Base-by-base conservation (phyloP, 1,140 invertebrate species). In the Aphelenchoides avenae region DNA sequence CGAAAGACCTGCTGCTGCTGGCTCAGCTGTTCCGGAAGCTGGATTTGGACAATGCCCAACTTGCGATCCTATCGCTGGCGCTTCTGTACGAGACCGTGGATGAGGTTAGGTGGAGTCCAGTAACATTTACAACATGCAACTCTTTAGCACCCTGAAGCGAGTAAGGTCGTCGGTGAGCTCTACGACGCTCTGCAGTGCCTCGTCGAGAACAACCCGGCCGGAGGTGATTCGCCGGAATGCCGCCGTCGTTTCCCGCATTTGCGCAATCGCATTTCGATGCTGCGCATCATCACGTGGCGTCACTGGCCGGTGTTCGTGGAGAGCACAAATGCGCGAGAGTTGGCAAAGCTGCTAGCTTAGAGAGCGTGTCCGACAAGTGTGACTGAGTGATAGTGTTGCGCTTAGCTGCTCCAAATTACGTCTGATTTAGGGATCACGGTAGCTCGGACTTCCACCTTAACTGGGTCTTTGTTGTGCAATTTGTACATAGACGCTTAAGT, bases 271-370 rank as follows among this genome's bases (percentile, higher is more conserved):
- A 18, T 51, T 18, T 31, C 48, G 22, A 31, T 46, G 22, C n/a
- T 51, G 15, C n/a, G 48, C 5, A 46, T 46, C 18, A 48, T 4
- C 30, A 46, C 48, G 40, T 46, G 48, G n/a, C 20, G 48, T 13
- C 30, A 51, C 51, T 51, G 40, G 31, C n/a, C 48, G n/a, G 48
- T 29, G 11, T 51, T 51, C 30, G 40, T 51, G 40, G 48, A 51
- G 40, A n/a, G 18, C n/a, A 48, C 49, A 4, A 51, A 51, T 26
- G 26, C 48, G 5, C 31, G 48, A 26, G 48, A 51, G 41, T 51
- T 51, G 15, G 20, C 48, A 20, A 3, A 24, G 30, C 48, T 51
- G 3, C 51, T 51, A 26, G 31, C 26, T 18, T 51, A 51, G 41
- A n/a, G n/a, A n/a, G n/a, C n/a, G n/a, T n/a, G n/a, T n/a, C n/a